Percentiles rank a stretch among this genome's conserved stretches.
Evolutionary conservation across 2,113 vertebrate genomes (phyloP).

Genomic region (Acanthisitta chloris): DNA sequence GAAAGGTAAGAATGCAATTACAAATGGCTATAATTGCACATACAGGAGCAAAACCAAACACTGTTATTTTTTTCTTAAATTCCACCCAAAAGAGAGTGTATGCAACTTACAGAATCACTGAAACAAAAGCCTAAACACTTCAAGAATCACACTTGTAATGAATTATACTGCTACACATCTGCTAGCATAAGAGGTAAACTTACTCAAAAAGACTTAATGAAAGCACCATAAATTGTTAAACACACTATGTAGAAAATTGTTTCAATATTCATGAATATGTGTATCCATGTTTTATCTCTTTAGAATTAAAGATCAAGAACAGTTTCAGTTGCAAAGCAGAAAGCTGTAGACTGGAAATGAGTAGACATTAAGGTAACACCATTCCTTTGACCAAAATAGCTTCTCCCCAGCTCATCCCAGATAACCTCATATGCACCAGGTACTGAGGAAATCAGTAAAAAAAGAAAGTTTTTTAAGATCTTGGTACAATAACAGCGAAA

Average conservation of each 20-base stretch:
- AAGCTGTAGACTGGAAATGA: background rate
- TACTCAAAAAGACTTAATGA: background rate
- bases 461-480: background rate
- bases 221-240: background rate
- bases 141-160: background rate
- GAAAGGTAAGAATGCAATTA: background rate
- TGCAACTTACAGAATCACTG: background rate
- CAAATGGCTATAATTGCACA: background rate
- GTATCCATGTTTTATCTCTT: background rate
- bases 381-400: background rate
- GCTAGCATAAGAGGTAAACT: background rate
- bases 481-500: background rate
- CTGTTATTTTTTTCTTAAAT: background rate
- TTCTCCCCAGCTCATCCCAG: background rate
- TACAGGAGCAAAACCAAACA: background rate
- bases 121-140: background rate
- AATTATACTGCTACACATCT: background rate
- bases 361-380: background rate
- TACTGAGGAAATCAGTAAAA: background rate
- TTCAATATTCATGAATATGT: background rate
- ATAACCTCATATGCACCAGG: background rate
- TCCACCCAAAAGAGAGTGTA: background rate
- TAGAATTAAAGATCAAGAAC: background rate
- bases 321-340: background rate
- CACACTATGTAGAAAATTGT: background rate